Conservation (phyloP, 2,797 vertebrate species). For the Sebastes elongatus region DNA sequence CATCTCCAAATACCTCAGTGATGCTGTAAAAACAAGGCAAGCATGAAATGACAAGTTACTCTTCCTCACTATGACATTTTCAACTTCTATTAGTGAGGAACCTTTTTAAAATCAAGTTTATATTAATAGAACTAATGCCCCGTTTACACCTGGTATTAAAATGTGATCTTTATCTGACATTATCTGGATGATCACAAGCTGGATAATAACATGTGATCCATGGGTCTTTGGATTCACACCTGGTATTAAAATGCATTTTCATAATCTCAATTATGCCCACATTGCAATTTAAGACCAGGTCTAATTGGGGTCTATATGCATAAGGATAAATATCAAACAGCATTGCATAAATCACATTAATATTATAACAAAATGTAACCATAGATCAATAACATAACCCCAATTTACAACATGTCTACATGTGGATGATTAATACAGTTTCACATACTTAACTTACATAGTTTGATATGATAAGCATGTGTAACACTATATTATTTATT, state of each 20-base stretch:
- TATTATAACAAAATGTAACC: fast-evolving
- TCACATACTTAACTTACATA: too few relatives aligned
- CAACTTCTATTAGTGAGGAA: not conserved
- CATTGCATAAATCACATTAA: not conserved
- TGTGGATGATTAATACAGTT: not conserved
- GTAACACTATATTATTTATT: not conserved
- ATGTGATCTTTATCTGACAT: not conserved
- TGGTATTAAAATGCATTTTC: not conserved
- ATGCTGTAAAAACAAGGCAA: not conserved
- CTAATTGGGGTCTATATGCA: not conserved
- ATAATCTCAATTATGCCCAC: not conserved
- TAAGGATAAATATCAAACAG: not conserved
- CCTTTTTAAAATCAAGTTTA: not conserved
- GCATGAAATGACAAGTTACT: not conserved
- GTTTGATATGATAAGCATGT: not conserved
- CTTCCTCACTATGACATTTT: not conserved
- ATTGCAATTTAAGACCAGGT: not conserved
- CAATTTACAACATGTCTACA: not conserved
- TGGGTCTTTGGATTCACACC: not conserved
- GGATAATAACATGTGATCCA: not conserved
- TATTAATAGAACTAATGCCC: not conserved
- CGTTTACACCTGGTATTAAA: not conserved
- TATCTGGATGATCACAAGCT: too few relatives aligned
- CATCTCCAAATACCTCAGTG: not conserved
- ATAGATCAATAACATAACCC: not conserved